Evolutionary conservation across 2,797 vertebrate genomes (phyloP).

Genomic region (Acanthis flammea): DNA sequence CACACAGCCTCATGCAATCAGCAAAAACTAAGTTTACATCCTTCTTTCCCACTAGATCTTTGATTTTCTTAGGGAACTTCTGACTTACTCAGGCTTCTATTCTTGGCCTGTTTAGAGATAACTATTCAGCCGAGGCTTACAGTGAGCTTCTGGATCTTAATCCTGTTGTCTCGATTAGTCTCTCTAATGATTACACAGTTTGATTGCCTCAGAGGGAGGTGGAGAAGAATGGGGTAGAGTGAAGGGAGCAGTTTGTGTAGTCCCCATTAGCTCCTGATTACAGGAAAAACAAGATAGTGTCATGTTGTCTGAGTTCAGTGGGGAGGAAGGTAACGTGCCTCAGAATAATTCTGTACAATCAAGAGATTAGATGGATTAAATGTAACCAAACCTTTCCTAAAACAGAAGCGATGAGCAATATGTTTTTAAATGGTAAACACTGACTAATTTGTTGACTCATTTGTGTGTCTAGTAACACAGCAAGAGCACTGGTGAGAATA

Average conservation of each 20-base stretch:
- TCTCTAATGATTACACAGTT: conserved; percentile 47
- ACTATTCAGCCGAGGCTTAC: neutral
- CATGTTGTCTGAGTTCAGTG: conserved; percentile 8
- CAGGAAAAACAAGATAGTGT: conserved; percentile 44
- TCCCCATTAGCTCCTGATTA: conserved; percentile 13
- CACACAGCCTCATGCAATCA: neutral
- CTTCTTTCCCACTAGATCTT: neutral
- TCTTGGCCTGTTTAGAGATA: neutral
- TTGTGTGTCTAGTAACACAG: neutral
- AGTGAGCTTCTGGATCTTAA: conserved; percentile 44
- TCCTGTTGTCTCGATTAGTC: conserved; percentile 23
- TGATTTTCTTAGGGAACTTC: conserved; percentile 14
- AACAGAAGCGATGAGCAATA: neutral
- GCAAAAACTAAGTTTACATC: neutral
- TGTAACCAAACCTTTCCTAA: neutral
- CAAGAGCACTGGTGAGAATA: neutral
- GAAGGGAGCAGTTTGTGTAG: neutral
- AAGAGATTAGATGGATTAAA: conserved; percentile 18
- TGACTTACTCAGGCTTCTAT: neutral
- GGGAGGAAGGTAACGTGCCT: neutral
- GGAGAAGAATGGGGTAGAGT: conserved; percentile 33
- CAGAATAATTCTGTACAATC: conserved; percentile 34
- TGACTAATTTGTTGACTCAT: neutral
- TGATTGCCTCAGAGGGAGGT: conserved; percentile 58
- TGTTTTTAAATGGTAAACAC: neutral